phyloP scores from a whole-genome alignment of 2,888 invertebrate species.

The Coleophora flavipennella region DNA sequence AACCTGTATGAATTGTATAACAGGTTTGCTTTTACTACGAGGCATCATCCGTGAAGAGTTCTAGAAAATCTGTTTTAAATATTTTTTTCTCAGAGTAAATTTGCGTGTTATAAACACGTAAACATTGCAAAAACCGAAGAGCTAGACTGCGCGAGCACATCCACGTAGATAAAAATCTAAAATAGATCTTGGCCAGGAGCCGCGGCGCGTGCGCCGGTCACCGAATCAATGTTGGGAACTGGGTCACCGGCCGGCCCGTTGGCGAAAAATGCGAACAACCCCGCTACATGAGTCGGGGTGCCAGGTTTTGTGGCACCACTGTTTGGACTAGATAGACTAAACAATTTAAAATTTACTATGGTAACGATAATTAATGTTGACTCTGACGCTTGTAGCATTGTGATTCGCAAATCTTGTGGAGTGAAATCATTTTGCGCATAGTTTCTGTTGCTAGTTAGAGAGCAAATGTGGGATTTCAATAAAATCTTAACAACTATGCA shows the following conservation, averaged over 20 bases:
- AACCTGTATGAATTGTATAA: too few relatives aligned
- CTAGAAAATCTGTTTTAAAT: background rate
- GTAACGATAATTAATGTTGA: too few relatives aligned
- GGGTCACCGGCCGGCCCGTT: constrained; percentile 58
- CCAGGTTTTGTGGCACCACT: background rate
- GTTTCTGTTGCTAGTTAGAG: too few relatives aligned
- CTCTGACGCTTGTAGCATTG: too few relatives aligned
- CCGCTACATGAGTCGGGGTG: constrained; percentile 14
- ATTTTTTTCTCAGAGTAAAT: constrained; percentile 3
- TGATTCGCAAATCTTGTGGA: too few relatives aligned
- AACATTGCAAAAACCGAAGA: constrained; percentile 56
- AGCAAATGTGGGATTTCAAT: too few relatives aligned
- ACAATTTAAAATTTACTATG: background rate
- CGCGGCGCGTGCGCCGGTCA: constrained; percentile 32
- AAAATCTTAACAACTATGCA: too few relatives aligned
- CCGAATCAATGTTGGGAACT: constrained; percentile 61
- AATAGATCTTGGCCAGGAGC: constrained; percentile 67
- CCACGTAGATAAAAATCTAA: constrained; percentile 59
- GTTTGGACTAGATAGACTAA: background rate
- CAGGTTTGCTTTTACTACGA: too few relatives aligned
- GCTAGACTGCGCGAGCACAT: constrained; percentile 41
- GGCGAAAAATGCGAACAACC: constrained; percentile 51
- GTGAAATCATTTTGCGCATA: too few relatives aligned
- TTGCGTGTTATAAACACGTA: constrained; percentile 30
- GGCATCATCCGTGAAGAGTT: too few relatives aligned